Evolutionary conservation across 2,888 invertebrate genomes (phyloP).

Genomic region (Acleris laterana): DNA sequence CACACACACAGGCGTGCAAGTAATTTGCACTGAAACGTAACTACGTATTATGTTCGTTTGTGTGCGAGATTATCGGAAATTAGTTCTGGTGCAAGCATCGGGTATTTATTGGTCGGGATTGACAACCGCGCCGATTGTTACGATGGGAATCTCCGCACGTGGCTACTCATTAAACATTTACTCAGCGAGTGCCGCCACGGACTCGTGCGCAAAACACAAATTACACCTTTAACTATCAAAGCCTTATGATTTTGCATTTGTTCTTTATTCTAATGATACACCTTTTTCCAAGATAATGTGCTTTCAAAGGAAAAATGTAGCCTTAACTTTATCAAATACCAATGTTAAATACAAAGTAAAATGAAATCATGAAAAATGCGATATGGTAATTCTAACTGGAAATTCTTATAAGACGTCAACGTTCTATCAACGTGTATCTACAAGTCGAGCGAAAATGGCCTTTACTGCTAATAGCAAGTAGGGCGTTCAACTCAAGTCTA

Average conservation of each 20-base stretch:
- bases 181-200: constrained; percentile 55
- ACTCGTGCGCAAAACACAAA: constrained; percentile 64
- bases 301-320: constrained; percentile 26
- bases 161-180: constrained; percentile 72
- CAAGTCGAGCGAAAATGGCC: constrained; percentile 18
- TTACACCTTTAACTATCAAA: constrained; percentile 54
- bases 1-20: constrained; percentile 65
- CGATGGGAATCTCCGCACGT: constrained; percentile 74
- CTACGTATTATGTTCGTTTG: constrained; percentile 52
- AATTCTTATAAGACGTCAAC: constrained; percentile 35
- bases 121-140: constrained; percentile 70
- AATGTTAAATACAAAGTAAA: constrained; percentile 21
- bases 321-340: neutral
- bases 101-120: constrained; percentile 74
- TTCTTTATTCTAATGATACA: constrained; percentile 52
- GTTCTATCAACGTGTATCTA: constrained; percentile 26
- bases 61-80: constrained; percentile 78
- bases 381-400: constrained; percentile 30
- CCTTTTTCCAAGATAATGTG: constrained; percentile 46
- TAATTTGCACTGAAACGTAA: constrained; percentile 71
- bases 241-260: constrained; percentile 59
- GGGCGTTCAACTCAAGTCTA: constrained; percentile 72
- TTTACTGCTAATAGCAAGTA: constrained; percentile 38
- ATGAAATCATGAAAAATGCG: constrained; percentile 7
- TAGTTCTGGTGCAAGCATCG: constrained; percentile 72